Evolutionary conservation across 2,888 invertebrate genomes (phyloP).

Genomic region (Zaprionus bogoriensis): DNA sequence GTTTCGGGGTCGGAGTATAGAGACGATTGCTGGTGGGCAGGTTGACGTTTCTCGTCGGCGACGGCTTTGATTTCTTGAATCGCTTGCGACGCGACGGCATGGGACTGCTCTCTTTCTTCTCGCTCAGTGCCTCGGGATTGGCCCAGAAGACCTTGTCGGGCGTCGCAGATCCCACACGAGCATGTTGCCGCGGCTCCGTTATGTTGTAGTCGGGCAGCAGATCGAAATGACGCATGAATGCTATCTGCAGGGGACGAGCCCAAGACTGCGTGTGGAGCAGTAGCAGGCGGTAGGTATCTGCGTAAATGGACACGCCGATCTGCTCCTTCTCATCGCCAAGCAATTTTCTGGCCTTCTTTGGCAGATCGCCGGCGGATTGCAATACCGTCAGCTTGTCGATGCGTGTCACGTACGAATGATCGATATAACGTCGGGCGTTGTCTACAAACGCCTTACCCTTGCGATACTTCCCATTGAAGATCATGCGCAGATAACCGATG

Average conservation of each 20-base stretch:
- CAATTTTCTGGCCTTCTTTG: conserved; percentile 35
- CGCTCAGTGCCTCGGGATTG: conserved; percentile 8
- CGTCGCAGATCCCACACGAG: not conserved
- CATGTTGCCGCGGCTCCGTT: conserved; percentile 9
- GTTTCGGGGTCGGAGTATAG: conserved; percentile 34
- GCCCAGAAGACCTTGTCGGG: conserved; percentile 32
- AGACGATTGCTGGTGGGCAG: conserved; percentile 30
- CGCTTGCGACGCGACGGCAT: conserved; percentile 24
- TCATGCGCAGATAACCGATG: conserved; percentile 41
- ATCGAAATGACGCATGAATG: conserved; percentile 31
- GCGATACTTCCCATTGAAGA: conserved; percentile 17
- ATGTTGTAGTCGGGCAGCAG: not conserved
- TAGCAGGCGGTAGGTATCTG: conserved; percentile 13
- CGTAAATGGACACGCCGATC: conserved; percentile 23
- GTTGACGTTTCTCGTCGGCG: conserved; percentile 8
- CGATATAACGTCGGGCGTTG: conserved; percentile 9
- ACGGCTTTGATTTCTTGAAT: conserved; percentile 19
- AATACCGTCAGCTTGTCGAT: conserved; percentile 39
- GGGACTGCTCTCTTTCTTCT: conserved; percentile 18
- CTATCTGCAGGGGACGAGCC: conserved; percentile 14
- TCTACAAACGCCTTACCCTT: conserved; percentile 32
- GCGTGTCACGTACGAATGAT: conserved; percentile 35
- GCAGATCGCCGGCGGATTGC: conserved; percentile 13
- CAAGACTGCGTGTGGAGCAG: conserved; percentile 14
- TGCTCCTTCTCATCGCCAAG: conserved; percentile 25